These are phyloP conservation scores for Gymnocypris eckloni DNA, from an alignment of 2,797 vertebrate genomes.

Conservation along the genomic window DNA sequence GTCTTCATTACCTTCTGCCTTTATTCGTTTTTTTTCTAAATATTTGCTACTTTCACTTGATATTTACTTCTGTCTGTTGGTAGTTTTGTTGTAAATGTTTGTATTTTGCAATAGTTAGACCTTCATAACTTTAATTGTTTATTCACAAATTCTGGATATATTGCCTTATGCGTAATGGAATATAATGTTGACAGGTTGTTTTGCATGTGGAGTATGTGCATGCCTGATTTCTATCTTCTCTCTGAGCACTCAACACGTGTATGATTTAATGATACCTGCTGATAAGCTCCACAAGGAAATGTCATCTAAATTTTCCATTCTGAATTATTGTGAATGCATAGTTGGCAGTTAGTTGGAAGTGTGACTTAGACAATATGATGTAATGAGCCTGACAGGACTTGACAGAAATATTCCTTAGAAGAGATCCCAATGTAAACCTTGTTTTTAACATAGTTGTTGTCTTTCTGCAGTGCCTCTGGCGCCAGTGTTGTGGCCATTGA, in stretches of 20 bases:
- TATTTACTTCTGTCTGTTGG: neutral
- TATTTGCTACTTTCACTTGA: neutral
- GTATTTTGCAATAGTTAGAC: neutral
- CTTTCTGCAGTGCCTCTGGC: conserved; percentile 86
- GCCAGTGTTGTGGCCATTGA: conserved; percentile 96
- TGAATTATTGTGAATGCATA: neutral
- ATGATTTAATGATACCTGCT: neutral
- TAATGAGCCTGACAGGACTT: neutral
- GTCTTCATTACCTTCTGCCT: too few relatives aligned
- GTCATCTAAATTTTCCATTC: neutral
- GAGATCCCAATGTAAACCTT: neutral
- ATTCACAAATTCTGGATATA: neutral
- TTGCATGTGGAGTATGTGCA: neutral
- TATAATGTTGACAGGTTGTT: neutral
- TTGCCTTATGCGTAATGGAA: neutral
- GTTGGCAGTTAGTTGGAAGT: neutral
- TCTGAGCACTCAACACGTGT: neutral
- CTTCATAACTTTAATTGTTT: neutral
- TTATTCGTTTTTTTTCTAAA: neutral
- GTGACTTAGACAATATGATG: neutral
- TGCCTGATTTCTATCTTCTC: neutral
- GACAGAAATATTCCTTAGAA: conserved; percentile 12
- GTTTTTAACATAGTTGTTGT: conserved; percentile 40
- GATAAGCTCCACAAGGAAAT: neutral
- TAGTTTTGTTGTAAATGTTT: neutral